phyloP scores from a whole-genome alignment of 1,140 invertebrate genomes.

The Cherax quadricarinatus region DNA sequence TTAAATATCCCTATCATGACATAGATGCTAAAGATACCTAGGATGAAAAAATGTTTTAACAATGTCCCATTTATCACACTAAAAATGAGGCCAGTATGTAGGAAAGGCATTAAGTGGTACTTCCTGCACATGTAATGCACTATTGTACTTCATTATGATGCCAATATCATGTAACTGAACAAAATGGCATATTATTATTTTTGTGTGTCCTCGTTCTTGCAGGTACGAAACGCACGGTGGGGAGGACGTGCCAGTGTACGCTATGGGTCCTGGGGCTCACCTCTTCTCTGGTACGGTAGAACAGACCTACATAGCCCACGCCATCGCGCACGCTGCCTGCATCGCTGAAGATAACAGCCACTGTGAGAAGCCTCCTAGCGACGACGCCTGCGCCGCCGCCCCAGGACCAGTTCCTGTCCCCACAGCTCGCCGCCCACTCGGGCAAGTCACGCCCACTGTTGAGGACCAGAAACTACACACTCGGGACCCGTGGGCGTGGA shows the following conservation, averaged over 20 bases:
- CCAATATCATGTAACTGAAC: too few species aligned
- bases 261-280: constrained; percentile 78
- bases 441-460: constrained; percentile 38
- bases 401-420: constrained; percentile 38
- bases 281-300: constrained; percentile 77
- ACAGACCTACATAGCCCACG: constrained; percentile 78
- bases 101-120: too few species aligned
- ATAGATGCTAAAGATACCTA: too few species aligned
- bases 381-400: constrained; percentile 69
- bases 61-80: too few species aligned
- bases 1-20: too few species aligned
- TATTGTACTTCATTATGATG: too few species aligned
- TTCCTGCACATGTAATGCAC: too few species aligned
- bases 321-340: constrained; percentile 77
- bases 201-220: neutral
- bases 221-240: constrained; percentile 87
- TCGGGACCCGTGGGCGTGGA: constrained; percentile 54
- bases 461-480: constrained; percentile 40
- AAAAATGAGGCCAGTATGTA: too few species aligned
- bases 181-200: too few species aligned
- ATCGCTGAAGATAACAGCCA: constrained; percentile 71
- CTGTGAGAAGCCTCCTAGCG: constrained; percentile 73
- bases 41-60: too few species aligned
- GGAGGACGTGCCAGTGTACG: constrained; percentile 92
- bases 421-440: constrained; percentile 36